Evolutionary conservation across 2,113 vertebrate genomes (phyloP), one percentile per base, ranked within the genome.

Genomic region (Tenrec ecaudatus): DNA sequence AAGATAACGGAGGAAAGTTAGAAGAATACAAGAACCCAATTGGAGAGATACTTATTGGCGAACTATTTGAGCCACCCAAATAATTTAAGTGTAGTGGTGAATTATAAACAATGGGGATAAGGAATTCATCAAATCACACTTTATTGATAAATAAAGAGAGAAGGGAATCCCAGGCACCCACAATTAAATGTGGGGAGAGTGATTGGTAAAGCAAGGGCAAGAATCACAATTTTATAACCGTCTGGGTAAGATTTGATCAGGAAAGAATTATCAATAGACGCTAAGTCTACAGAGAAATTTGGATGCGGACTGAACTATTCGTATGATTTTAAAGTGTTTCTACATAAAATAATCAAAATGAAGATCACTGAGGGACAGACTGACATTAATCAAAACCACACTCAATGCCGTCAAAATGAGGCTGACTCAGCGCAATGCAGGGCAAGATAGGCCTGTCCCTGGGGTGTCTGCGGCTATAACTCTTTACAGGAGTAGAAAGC

Each of bases 321-420:
- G 14, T 2, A 62, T 85, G 25, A 17, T 33, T 69, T 87, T 94
- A 93, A 71, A 94, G 23, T 81, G 16, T 78, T 79, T 86, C 60
- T 68, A 14, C 53, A 90, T 31, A 60, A 83, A 94, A 93, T 60
- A 53, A 60, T 81, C 25, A 82, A 93, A 89, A 82, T 85, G 40
- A 92, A 78, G 38, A 69, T 81, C 10, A 82, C 40, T 40, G 40
- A 40, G 40, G 40, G 40, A 40, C 40, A 40, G 40, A 7, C 7
- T 3, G 40, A 40, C 40, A 40, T 40, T 3, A 40, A 40, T 7
- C 40, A 40, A 40, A 40, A 40, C 40, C 40, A 40, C 40, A 40
- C 40, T 40, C 7, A 3, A 3, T 40, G 40, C 40, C 40, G 7
- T 7, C 40, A 40, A 40, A 40, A 40, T 40, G 40, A 40, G 40